Evolutionary conservation across 2,797 vertebrate species (phyloP).

Genomic region (Sebastes goodei): DNA sequence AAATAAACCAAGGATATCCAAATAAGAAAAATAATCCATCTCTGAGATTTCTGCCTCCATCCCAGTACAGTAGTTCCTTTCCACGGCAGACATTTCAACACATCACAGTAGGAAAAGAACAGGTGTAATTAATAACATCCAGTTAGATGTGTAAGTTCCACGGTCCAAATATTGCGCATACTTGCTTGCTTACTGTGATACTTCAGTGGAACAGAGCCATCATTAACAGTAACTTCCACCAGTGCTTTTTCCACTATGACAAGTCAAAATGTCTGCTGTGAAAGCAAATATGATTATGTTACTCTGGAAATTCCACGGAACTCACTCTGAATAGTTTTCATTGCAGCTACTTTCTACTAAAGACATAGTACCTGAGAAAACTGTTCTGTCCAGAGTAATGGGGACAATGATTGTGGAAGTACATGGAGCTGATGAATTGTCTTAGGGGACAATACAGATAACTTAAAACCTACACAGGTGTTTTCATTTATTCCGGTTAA

Average conservation of each 20-base stretch:
- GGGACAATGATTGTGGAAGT: not conserved
- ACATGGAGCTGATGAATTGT: not conserved
- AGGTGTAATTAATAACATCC: not conserved
- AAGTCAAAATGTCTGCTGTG: not conserved
- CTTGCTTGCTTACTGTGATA: not conserved
- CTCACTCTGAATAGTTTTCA: not conserved
- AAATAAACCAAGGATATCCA: not conserved
- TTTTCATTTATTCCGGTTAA: slow-evolving; percentile 1
- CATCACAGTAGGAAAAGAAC: not conserved
- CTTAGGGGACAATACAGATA: not conserved
- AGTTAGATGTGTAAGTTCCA: not conserved
- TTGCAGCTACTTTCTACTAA: not conserved
- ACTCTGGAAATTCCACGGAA: not conserved
- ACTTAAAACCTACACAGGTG: not conserved
- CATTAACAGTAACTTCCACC: too few species aligned
- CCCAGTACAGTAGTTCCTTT: not conserved
- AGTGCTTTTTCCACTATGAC: too few species aligned
- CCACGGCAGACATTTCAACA: not conserved
- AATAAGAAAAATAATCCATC: not conserved
- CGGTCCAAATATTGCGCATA: not conserved
- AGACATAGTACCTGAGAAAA: not conserved
- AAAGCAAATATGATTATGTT: not conserved
- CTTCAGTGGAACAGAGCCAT: not conserved
- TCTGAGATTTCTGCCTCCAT: not conserved
- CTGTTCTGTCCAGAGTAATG: not conserved